Conservation (phyloP, 2,113 vertebrate genomes). For the Pluvianellus socialis region DNA sequence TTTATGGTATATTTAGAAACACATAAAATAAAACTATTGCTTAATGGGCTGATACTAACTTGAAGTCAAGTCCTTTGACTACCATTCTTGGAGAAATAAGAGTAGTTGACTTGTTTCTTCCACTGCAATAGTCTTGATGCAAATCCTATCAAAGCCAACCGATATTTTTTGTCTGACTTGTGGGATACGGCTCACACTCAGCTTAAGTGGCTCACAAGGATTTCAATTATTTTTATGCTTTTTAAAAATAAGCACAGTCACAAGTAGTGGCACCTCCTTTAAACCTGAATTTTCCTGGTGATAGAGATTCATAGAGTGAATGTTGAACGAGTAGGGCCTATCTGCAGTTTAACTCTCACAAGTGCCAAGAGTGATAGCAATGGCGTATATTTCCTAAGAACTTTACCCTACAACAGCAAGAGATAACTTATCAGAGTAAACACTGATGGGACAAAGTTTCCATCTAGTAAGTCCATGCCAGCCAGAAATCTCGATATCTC, state of each 20-base stretch:
- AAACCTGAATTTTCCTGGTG: not conserved
- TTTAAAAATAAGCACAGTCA: not conserved
- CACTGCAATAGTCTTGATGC: not conserved
- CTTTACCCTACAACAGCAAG: not conserved
- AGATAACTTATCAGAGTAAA: slow-evolving; percentile 37
- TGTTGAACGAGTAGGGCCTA: not conserved
- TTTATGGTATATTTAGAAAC: not conserved
- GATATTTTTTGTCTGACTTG: not conserved
- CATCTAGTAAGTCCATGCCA: not conserved
- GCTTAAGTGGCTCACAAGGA: not conserved
- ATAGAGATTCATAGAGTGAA: not conserved
- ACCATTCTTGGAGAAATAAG: not conserved
- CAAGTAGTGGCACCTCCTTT: not conserved
- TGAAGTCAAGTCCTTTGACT: not conserved
- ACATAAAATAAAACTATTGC: not conserved
- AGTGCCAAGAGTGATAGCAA: not conserved
- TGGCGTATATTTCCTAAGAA: not conserved
- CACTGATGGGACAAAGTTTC: slow-evolving; percentile 22
- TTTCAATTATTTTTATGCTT: not conserved
- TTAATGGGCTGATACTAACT: not conserved
- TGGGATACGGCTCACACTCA: not conserved
- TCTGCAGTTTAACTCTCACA: not conserved
- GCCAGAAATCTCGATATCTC: not conserved
- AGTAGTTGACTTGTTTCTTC: not conserved
- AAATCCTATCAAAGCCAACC: not conserved